Conservation (phyloP, 2,113 vertebrate genomes). For the Grantiella picta region DNA sequence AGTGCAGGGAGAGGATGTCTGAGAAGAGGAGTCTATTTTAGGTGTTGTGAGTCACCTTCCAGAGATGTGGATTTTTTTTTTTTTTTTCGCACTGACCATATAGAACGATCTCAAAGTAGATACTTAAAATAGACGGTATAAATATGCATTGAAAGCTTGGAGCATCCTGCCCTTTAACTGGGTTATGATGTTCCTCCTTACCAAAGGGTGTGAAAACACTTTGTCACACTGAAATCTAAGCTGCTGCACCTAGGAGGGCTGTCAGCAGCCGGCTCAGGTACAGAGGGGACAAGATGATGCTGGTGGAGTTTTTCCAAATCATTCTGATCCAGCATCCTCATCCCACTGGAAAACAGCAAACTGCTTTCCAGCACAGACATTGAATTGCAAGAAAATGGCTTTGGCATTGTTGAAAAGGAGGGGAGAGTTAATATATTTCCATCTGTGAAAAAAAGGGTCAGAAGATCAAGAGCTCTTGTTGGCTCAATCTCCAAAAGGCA, state of each 20-base stretch:
- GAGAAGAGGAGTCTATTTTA: conserved; percentile 40
- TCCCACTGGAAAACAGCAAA: neutral
- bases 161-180: conserved; percentile 43
- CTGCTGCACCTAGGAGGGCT: neutral
- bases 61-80: neutral
- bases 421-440: neutral
- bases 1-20: conserved; percentile 20
- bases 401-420: neutral
- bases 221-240: conserved; percentile 36
- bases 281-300: neutral
- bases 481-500: neutral
- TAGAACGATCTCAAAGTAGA: conserved; percentile 25
- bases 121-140: conserved; percentile 22
- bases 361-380: neutral
- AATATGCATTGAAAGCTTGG: conserved; percentile 39
- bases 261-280: neutral
- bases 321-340: neutral
- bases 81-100: conserved; percentile 16
- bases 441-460: neutral
- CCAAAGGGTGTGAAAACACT: conserved; percentile 43
- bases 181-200: conserved; percentile 46
- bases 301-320: neutral
- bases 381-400: rapidly evolving
- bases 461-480: neutral
- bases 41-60: conserved; percentile 46